A percentile compares a stretch with the other conserved stretches of the same genome.
Conservation (phyloP, 1,140 invertebrate species). For the Antheraea mylitta region DNA sequence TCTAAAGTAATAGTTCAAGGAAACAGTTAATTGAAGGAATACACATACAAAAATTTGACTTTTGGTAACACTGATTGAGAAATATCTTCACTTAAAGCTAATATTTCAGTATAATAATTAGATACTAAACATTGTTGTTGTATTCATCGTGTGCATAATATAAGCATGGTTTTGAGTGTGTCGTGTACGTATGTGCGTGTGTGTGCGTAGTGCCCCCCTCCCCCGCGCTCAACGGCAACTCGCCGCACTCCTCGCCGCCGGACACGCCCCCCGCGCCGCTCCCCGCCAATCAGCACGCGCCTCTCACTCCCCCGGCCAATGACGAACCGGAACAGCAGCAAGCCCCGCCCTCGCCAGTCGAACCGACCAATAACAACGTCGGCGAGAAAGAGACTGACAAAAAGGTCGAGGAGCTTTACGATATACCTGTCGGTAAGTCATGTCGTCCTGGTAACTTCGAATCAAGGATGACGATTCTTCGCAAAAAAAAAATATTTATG, state of each 20-base stretch:
- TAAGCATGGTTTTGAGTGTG: constrained; percentile 16
- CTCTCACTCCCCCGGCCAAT: constrained; percentile 11
- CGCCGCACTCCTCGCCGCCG: constrained; percentile 29
- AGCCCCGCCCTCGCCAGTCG: constrained; percentile 25
- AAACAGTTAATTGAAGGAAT: too few relatives aligned
- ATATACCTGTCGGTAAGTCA: constrained; percentile 90
- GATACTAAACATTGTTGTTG: too few relatives aligned
- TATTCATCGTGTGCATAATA: not conserved
- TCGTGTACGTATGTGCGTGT: constrained; percentile 22
- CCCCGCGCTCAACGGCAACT: constrained; percentile 51
- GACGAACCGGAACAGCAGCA: constrained; percentile 7
- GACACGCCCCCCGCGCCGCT: constrained; percentile 12
- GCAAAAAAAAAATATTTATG: too few relatives aligned
- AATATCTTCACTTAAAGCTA: not conserved
- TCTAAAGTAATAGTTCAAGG: too few relatives aligned
- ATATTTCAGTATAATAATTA: not conserved
- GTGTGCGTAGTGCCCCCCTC: constrained; percentile 48
- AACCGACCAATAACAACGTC: constrained; percentile 55
- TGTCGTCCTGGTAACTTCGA: constrained; percentile 19
- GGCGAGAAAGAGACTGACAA: constrained; percentile 51
- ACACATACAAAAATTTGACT: too few relatives aligned
- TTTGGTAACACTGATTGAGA: too few relatives aligned
- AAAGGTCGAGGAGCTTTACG: constrained; percentile 87
- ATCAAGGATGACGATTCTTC: too few relatives aligned
- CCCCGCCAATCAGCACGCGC: constrained; percentile 3